phyloP scores from a whole-genome alignment of 2,888 invertebrate species.

The Tipula confusa region DNA sequence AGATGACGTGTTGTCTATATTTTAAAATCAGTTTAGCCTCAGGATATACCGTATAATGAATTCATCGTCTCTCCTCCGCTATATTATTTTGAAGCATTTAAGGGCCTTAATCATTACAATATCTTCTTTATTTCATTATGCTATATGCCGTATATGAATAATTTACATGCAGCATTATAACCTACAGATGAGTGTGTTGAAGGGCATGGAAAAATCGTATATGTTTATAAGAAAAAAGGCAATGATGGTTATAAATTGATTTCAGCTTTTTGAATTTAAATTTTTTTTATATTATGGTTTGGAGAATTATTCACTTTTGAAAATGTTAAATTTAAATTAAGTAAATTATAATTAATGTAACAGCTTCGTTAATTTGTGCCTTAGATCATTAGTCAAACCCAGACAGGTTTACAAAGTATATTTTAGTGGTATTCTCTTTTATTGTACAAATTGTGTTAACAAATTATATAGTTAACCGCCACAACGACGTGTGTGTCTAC shows the following conservation, averaged over 20 bases:
- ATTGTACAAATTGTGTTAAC: no score
- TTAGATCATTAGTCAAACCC: background rate
- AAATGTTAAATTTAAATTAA: background rate
- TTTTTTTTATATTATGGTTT: background rate
- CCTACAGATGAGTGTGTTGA: background rate
- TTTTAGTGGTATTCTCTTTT: background rate
- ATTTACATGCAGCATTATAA: background rate
- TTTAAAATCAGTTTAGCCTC: background rate
- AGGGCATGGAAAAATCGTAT: background rate
- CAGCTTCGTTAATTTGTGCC: background rate
- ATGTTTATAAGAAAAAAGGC: background rate
- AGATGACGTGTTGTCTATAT: background rate
- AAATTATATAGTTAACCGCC: background rate
- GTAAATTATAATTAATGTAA: background rate
- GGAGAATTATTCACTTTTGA: background rate
- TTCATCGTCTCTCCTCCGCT: background rate
- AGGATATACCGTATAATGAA: background rate
- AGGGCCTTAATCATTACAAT: background rate
- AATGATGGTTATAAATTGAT: background rate
- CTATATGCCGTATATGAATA: background rate
- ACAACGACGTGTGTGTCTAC: background rate
- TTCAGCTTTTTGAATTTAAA: background rate
- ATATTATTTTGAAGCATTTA: background rate
- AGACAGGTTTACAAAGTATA: background rate
- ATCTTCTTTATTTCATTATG: background rate